phyloP scores from a whole-genome alignment of 2,797 vertebrate species.

The Odontamblyopus lacepedii region DNA sequence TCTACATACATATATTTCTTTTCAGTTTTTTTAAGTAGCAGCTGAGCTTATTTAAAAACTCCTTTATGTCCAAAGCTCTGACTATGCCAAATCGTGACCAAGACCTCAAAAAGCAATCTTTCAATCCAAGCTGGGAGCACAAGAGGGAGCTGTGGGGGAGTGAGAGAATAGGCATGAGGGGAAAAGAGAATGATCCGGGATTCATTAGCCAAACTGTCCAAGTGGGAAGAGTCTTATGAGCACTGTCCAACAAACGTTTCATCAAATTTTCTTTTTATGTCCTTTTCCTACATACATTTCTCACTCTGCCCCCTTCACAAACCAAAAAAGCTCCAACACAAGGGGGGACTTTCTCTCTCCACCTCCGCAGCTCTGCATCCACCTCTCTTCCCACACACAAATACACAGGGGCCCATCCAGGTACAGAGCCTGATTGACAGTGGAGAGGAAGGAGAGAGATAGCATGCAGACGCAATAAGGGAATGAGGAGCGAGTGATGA shows the following conservation, averaged over 20 bases:
- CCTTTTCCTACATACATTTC: conserved; percentile 12
- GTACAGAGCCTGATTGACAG: conserved; percentile 54
- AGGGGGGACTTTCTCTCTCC: conserved; percentile 32
- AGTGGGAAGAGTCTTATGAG: neutral
- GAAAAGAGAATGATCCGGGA: neutral
- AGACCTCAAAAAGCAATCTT: conserved; percentile 7
- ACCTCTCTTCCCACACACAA: conserved; percentile 53
- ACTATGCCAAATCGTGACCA: neutral
- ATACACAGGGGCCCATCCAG: conserved; percentile 38
- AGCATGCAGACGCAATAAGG: conserved; percentile 43
- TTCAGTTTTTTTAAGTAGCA: neutral
- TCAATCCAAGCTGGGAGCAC: neutral
- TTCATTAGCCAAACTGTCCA: conserved; percentile 9
- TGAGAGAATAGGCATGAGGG: neutral
- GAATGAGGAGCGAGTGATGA: conserved; percentile 37
- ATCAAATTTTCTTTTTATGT: neutral
- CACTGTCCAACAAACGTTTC: neutral
- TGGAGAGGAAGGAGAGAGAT: conserved; percentile 29
- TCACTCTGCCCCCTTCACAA: conserved; percentile 10
- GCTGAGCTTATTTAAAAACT: conserved; percentile 4
- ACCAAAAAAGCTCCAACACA: conserved; percentile 29
- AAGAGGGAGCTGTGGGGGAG: neutral
- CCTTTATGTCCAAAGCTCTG: neutral
- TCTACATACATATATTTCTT: neutral
- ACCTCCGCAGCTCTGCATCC: conserved; percentile 38